These are phyloP conservation scores for Halcyon smyrnensis DNA, from an alignment of 2,797 vertebrate species.

Conservation along the genomic window DNA sequence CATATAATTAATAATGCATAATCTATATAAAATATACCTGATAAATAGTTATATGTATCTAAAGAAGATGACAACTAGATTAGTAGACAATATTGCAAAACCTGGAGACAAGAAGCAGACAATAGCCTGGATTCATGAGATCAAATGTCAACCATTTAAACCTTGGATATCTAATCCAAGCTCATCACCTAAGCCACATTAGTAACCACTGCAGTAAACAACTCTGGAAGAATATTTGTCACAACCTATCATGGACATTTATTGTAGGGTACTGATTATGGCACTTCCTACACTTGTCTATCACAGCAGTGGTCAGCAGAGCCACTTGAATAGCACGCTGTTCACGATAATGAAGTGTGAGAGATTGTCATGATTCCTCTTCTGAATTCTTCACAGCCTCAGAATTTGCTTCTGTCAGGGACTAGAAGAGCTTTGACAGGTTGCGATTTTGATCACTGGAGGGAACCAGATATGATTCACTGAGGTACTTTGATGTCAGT, in stretches of 20 bases:
- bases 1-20: background rate
- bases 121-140: background rate
- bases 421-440: background rate
- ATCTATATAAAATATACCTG: background rate
- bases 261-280: background rate
- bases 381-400: background rate
- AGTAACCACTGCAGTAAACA: background rate
- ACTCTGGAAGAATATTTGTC: background rate
- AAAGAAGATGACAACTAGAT: background rate
- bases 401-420: background rate
- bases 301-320: background rate
- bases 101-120: background rate
- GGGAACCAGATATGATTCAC: background rate
- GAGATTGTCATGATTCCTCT: background rate
- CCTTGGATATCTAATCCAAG: background rate
- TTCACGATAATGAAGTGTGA: background rate
- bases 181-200: background rate
- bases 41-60: background rate
- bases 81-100: background rate
- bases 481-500: background rate
- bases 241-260: rapidly evolving
- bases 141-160: background rate
- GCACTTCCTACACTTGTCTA: background rate
- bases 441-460: background rate
- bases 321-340: background rate